Base-by-base conservation (phyloP, 2,888 invertebrate species). In the Calameuta filiformis region DNA sequence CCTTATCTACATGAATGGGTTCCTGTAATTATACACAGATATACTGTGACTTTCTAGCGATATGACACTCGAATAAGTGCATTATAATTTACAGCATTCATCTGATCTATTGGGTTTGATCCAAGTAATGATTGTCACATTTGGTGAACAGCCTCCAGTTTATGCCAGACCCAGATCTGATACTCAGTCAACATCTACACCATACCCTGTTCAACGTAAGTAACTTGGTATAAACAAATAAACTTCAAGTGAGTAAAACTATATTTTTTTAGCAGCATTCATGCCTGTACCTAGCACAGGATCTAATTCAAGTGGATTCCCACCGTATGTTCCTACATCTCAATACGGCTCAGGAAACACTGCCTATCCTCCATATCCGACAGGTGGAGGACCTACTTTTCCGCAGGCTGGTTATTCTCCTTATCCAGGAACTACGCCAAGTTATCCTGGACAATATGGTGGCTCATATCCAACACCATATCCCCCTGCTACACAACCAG, bases 1-100 rank as follows among this genome's bases (percentile, higher is more conserved):
- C 99, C 99, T 1, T 99, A 98, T 93, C 93, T 99, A 80, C 98
- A 98, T 89, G 98, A 99, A 85, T 99, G 99, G 99, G 93, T 94
- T 79, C 94, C 95, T 73, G 95, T 95, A 92, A 92, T 93, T 90
- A 76, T 73, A n/a, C 12, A 37, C 34, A 31, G n/a, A 35, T 69
- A 30, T 75, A 30, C 68, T 75, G 56, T 33, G 34, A 34, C n/a
- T 23, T 56, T 23, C 56, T 56, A 56, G 23, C 23, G 23, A 23
- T 56, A 56, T 15, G 56, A 71, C 31, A 71, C 12, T 71, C 40
- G 33, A 33, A 74, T 73, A 71, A 71, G 56, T 56, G 9, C 56
- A 56, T 56, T 74, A 34, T 71, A 31, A 71, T 71, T 71, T 71
- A 30, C 75, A 91, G 93, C 95, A 94, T 85, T 93, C 94, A 12